Base-by-base conservation (phyloP, 1,140 invertebrate genomes). In the Tigriopus japonicus region DNA sequence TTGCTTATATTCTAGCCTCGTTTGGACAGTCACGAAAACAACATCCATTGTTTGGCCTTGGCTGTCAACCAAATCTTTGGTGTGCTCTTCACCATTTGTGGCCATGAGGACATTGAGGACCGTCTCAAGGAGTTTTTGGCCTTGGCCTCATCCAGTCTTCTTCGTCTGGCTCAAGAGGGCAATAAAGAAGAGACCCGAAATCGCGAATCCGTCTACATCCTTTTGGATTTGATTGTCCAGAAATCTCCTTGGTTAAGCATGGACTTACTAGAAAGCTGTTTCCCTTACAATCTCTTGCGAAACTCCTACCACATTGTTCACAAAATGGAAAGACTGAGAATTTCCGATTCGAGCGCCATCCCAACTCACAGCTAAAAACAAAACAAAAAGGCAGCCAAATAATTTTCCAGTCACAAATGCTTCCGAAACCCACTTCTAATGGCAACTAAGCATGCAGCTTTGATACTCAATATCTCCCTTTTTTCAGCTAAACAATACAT, bases 61-160 rank as follows among this genome's bases (percentile, higher is more conserved):
- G 94, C 94, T 0, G 86, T 99, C 43, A 98, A 98, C 70, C 86
- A 91, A 66, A 87, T 99, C 61, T 95, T 97, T 69, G 91, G 87
- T 19, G 93, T 94, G 1, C 71, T 99, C 19, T 98, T 99, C 68
- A 92, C 89, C 0, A 86, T 97, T 60, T 91, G 91, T 70, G 88
- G 86, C 2, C 87, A 85, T 21, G 65, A 67, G 43, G 96, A 99
- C 70, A 92, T 95, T 65, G 91, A 95, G 69, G 91, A 95, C 68
- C 79, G 95, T 62, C 88, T 99, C 80, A 96, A 98, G 68, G 96
- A 98, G 71, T 98, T 99, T 71, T 73, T 98, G 54, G 95, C 95
- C 2, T 73, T 97, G 62, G 89, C 93, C 1, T 96, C 92, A 0
- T 97, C 93, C 0, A 96, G 91, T 71, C 76, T 98, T 23, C 73